Evolutionary conservation across 2,113 vertebrate genomes (phyloP).

Genomic region (Rissa tridactyla): DNA sequence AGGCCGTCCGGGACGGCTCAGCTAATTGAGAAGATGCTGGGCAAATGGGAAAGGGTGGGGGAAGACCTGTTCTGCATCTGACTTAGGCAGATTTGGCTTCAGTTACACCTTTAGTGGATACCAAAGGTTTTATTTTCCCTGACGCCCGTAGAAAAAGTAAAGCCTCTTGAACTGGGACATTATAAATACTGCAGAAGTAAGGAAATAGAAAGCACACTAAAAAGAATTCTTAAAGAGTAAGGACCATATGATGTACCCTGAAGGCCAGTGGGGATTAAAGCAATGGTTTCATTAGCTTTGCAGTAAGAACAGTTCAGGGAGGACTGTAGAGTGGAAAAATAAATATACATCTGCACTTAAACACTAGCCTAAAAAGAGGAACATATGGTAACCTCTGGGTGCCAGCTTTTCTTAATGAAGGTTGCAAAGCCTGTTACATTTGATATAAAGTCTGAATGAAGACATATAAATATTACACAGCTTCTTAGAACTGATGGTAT

Average conservation of each 20-base stretch:
- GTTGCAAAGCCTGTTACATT: constrained; percentile 58
- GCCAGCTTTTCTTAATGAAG: constrained; percentile 75
- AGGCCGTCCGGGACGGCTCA: neutral
- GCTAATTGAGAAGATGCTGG: neutral
- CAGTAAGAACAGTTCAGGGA: constrained; percentile 51
- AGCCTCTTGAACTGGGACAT: neutral
- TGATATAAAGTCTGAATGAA: constrained; percentile 68
- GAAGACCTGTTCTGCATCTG: neutral
- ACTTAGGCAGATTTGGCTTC: neutral
- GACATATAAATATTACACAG: constrained; percentile 65
- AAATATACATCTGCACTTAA: constrained; percentile 68
- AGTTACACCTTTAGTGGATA: neutral
- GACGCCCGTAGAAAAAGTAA: neutral
- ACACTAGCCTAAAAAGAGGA: constrained; percentile 45
- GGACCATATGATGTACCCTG: constrained; percentile 51
- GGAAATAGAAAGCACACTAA: constrained; percentile 37
- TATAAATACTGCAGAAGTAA: constrained; percentile 39
- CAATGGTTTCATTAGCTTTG: constrained; percentile 54
- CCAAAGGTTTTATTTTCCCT: constrained; percentile 5
- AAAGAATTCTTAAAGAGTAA: constrained; percentile 51
- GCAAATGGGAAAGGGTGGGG: neutral
- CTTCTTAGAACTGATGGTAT: constrained; percentile 64
- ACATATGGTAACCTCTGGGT: constrained; percentile 69
- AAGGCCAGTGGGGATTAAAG: constrained; percentile 52
- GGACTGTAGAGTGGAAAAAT: constrained; percentile 64